Percentiles rank a stretch among this genome's conserved stretches.
Conservation (phyloP, 2,113 vertebrate species). For the Percina caprodes region DNA sequence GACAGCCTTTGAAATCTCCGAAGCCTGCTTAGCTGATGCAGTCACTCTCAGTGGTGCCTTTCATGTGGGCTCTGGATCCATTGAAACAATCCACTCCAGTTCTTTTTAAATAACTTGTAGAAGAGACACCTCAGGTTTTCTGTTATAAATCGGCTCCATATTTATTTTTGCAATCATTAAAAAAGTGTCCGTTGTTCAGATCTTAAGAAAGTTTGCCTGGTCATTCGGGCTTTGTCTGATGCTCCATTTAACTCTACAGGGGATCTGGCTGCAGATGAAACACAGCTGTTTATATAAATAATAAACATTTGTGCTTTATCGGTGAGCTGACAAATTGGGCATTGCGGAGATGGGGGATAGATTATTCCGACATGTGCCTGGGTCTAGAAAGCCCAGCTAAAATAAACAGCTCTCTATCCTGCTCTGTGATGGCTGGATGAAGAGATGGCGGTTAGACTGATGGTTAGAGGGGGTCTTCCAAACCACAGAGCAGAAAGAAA, state of each 20-base stretch:
- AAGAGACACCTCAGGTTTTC: constrained; percentile 11
- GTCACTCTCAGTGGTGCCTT: constrained; percentile 46
- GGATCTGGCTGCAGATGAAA: constrained; percentile 66
- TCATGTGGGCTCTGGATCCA: constrained; percentile 48
- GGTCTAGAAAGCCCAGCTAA: constrained; percentile 55
- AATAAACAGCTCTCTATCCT: constrained; percentile 72
- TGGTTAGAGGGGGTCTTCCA: constrained; percentile 71
- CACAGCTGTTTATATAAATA: constrained; percentile 71
- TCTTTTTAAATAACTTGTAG: constrained; percentile 36
- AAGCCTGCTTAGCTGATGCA: constrained; percentile 48
- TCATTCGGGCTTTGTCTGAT: constrained; percentile 46
- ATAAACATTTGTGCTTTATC: constrained; percentile 73
- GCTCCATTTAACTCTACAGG: constrained; percentile 41
- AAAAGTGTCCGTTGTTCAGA: constrained; percentile 12
- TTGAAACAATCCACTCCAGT: constrained; percentile 28
- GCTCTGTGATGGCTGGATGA: constrained; percentile 65
- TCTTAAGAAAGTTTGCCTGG: constrained; percentile 19
- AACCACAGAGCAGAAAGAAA: constrained; percentile 77
- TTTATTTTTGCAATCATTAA: constrained; percentile 22
- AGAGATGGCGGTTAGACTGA: constrained; percentile 62
- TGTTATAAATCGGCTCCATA: not conserved
- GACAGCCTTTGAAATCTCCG: constrained; percentile 62
- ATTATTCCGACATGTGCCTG: constrained; percentile 61
- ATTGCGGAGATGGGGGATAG: constrained; percentile 65
- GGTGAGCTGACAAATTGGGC: constrained; percentile 76